Base-by-base conservation (phyloP, 1,140 invertebrate genomes). In the Trichoplusia ni region DNA sequence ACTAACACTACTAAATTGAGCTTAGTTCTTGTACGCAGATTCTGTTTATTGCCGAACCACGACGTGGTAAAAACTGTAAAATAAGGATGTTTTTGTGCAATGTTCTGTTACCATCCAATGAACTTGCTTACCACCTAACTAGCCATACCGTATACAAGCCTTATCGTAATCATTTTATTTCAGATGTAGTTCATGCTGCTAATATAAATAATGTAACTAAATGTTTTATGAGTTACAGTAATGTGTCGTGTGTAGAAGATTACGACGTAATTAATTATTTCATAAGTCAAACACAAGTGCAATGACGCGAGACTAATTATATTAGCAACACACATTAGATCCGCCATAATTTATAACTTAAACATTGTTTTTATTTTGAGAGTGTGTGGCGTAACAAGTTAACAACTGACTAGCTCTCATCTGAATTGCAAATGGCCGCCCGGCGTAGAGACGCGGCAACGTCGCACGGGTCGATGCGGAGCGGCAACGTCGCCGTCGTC, bases 331-430 rank as follows among this genome's bases (percentile, higher is more conserved):
- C 71, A 54, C 53, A 67, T 71, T 65, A 54, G 62, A 60, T 47
- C 42, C 64, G 53, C 62, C 66, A 64, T 76, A 70, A 69, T 77
- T 77, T 72, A 73, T 76, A 77, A 79, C 62, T 77, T 75, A 66
- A 78, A 79, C 78, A 80, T 75, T 86, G 83, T 86, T 86, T 84
- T 81, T 86, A 86, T 86, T 86, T 86, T 79, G 81, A 81, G 78
- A 80, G 67, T 73, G 75, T 78, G 75, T 81, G 79, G 75, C 81
- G 77, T 86, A 86, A 84, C 79, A 67, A 42, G 29, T 51, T 51
- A 33, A 70, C 68, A 33, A 70, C 68, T 56, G 56, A 61, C 69
- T 80, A 69, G 64, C 69, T 70, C 75, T 67, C 73, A 77, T 79
- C 63, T 69, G 71, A 82, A 78, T 83, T 86, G 79, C 78, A 83